These are phyloP conservation scores for Lemur catta DNA, from an alignment of 2,797 vertebrate genomes.

Conservation along the genomic window DNA sequence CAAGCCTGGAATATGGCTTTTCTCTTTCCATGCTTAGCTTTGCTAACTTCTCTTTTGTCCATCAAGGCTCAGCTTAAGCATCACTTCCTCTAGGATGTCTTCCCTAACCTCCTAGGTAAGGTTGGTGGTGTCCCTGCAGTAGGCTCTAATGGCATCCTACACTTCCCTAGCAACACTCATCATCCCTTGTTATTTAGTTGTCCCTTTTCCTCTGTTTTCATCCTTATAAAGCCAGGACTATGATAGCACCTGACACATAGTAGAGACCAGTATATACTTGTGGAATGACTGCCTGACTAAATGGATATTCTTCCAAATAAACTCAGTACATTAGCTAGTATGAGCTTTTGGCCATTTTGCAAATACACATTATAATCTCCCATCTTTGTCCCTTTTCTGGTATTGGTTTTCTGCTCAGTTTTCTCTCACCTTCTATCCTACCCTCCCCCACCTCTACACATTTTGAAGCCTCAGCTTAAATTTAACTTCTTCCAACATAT, in stretches of 20 bases:
- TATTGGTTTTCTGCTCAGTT: background rate
- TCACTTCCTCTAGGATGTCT: background rate
- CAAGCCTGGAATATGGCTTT: background rate
- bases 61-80: background rate
- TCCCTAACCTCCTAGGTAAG: background rate
- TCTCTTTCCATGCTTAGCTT: background rate
- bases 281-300: background rate
- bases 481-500: background rate
- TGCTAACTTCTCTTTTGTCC: background rate
- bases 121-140: background rate
- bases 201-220: background rate
- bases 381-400: background rate
- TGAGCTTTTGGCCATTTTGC: constrained; percentile 17
- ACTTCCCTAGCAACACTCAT: background rate
- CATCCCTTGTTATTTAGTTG: background rate
- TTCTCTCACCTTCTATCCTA: background rate
- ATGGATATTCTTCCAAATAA: background rate
- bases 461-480: background rate
- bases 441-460: background rate
- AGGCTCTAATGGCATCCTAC: background rate
- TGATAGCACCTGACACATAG: background rate
- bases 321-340: background rate
- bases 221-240: background rate
- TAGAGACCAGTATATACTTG: background rate
- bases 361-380: background rate